A percentile compares a stretch with the other conserved stretches of the same genome.
phyloP scores from a whole-genome alignment of 2,797 vertebrate genomes.

The Schizopygopsis pylzovi region DNA sequence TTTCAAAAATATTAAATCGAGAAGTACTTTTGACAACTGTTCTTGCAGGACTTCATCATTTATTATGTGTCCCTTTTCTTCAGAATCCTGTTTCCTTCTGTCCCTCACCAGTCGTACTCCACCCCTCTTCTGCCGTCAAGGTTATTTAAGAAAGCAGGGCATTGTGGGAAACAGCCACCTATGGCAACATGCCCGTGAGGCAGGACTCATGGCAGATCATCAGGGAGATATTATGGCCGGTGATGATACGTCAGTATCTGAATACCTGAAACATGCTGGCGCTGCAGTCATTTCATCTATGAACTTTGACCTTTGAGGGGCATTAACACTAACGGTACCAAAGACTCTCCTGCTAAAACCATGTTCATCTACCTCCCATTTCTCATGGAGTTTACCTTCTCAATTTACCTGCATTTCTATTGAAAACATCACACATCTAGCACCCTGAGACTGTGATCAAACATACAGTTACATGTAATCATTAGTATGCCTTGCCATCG shows the following conservation, averaged over 20 bases:
- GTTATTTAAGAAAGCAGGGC: conserved; percentile 84
- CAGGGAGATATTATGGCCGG: conserved; percentile 20
- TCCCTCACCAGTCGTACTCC: conserved; percentile 85
- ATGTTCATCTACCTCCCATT: conserved; percentile 22
- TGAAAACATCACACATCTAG: conserved; percentile 14
- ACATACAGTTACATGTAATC: not conserved
- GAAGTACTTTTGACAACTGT: not conserved
- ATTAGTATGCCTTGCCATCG: conserved; percentile 10
- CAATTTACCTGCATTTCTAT: not conserved
- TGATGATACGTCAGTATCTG: conserved; percentile 57
- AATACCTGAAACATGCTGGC: conserved; percentile 66
- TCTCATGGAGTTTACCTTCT: not conserved
- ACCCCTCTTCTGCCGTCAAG: conserved; percentile 89
- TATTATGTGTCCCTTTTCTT: conserved; percentile 2
- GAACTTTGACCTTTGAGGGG: conserved; percentile 81
- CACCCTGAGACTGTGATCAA: not conserved
- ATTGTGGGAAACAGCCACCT: conserved; percentile 72
- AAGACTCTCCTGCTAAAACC: conserved; percentile 38
- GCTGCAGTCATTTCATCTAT: conserved; percentile 73
- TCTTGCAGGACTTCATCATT: not conserved
- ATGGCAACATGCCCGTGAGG: conserved; percentile 63
- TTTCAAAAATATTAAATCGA: not conserved
- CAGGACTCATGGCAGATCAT: conserved; percentile 62
- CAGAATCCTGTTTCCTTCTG: conserved; percentile 92
- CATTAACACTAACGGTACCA: conserved; percentile 31